Evolutionary conservation across 2,888 invertebrate species (phyloP), one percentile per base, ranked within the genome.

Genomic region (Metopia argyrocephala): DNA sequence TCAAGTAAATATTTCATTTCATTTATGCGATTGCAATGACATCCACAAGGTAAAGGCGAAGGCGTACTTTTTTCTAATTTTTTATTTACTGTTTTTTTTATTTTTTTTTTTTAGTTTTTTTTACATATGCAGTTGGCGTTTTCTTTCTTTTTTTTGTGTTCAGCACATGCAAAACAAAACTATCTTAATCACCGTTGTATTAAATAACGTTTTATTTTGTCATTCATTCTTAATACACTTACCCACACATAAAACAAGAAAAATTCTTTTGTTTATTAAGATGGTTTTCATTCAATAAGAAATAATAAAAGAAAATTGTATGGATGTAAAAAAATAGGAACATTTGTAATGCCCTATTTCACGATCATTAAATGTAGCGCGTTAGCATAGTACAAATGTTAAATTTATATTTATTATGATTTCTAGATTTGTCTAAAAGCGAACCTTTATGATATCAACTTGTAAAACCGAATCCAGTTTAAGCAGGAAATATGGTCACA

Each of bases 21-120:
- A 20, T 38, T 38, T 38, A 38, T 38, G 38, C 46, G 27, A 54
- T 64, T 46, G 54, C 71, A 73, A 23, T 57, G 64, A 31, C 64
- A 73, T 5, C 46, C 46, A 23, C 68, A 75, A 75, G 75, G 75
- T 68, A 68, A 68, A 75, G 75, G 68, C 61, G 61, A 75, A 75
- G 68, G 75, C 61, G 65, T 56, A 25, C 1, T 7, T 27, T 27
- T 27, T 31, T 50, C 31, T 52, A 20, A 52, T 65, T 65, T 7
- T 57, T 52, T n/a, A 52, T 65, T 65, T 65, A n/a, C 61, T 28
- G 21, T 59, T 5, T 48, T 54, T 57, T 45, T 20, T 4, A 61
- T 46, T 45, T 61, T 27, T 25, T 27, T 25, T 57, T 25, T 45
- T 45, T 31, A 15, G n/a, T 21, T 64, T 54, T 64, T 38, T 38